Evolutionary conservation across 2,113 vertebrate genomes (phyloP), one percentile per base, ranked within the genome.

Genomic region (Pandion haliaetus): DNA sequence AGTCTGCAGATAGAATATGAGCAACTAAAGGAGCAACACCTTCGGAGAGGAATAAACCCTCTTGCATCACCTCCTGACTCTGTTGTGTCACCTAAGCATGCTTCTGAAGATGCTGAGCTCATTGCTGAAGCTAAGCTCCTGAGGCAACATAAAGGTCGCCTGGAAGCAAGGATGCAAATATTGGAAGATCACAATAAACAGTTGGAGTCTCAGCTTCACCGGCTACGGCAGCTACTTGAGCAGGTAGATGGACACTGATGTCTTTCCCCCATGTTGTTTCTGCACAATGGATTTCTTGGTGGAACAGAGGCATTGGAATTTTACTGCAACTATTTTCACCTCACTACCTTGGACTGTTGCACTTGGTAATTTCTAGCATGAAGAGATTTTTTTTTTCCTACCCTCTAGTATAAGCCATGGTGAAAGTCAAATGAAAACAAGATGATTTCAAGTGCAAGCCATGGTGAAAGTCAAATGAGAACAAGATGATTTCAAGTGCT

Each of bases 131-230:
- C 98, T 11, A 99, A 99, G 84, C 99, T 99, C 54, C 98, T 99
- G 23, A 98, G 99, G 86, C 99, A 99, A 87, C 99, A 99, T 97
- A 99, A 99, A 96, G 99, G 99, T 21, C 99, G 99, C 6, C 98
- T 99, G 86, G 99, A 99, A 97, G 99, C 99, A 5, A 99, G 99
- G 96, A 99, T 99, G 99, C 99, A 99, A 96, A 99, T 99, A 93
- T 88, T 99, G 93, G 99, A 99, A 98, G 99, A 99, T 94, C 99
- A 99, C 97, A 99, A 99, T 96, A 99, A 99, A 72, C 99, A 99
- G 63, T 34, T 99, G 97, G 99, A 99, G 97, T 99, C 99, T 49
- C 99, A 99, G 97, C 99, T 99, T 44, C 99, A 99, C 76, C 98
- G 99, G 42, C 98, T 99, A 34, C 98, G 99, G 50, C 99, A 99